phyloP scores from a whole-genome alignment of 2,888 invertebrate species.

The Hipparchia sbordonii region DNA sequence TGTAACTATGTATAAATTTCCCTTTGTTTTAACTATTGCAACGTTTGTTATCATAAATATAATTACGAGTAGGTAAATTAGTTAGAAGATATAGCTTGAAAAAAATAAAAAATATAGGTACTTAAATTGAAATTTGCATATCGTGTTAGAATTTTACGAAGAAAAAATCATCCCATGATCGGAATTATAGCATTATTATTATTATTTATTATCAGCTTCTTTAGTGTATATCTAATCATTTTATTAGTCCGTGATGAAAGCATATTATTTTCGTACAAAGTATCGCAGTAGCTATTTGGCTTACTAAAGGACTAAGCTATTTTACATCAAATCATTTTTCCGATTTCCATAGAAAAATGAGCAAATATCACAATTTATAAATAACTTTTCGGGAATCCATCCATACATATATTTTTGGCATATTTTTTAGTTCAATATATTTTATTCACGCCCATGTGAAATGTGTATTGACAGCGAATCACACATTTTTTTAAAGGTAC shows the following conservation, averaged over 20 bases:
- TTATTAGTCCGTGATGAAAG: conserved; percentile 5
- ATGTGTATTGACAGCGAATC: too few relatives aligned
- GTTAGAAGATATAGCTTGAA: too few relatives aligned
- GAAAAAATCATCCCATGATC: neutral
- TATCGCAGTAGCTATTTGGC: conserved; percentile 5
- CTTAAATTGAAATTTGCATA: neutral
- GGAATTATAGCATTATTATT: neutral
- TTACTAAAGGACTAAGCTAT: neutral
- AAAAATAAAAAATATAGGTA: neutral
- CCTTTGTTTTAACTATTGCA: neutral
- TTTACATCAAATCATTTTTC: neutral
- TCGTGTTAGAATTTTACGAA: neutral
- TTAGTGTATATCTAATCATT: neutral
- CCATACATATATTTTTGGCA: neutral
- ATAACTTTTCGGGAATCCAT: neutral
- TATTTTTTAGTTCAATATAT: too few relatives aligned
- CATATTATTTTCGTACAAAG: neutral
- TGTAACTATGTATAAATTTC: neutral
- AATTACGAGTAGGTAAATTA: neutral
- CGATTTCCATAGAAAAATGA: conserved; percentile 4
- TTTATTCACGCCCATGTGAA: too few relatives aligned
- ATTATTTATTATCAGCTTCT: neutral
- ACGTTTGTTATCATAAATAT: neutral
- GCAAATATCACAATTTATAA: conserved; percentile 5
- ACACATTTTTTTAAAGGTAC: too few relatives aligned